phyloP scores from a whole-genome alignment of 2,888 invertebrate genomes.

The Clistopyga incitator region DNA sequence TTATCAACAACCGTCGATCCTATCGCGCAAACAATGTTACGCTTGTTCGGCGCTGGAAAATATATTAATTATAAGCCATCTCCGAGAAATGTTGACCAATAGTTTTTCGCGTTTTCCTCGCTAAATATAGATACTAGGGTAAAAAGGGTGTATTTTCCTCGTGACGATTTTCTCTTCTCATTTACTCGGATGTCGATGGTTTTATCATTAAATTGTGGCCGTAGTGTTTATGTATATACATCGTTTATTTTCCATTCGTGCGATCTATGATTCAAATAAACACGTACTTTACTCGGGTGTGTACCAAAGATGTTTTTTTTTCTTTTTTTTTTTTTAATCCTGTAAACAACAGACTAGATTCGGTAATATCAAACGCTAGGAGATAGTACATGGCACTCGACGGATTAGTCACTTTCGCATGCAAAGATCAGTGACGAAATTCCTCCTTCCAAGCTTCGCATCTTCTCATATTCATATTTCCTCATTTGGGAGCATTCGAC shows the following conservation, averaged over 20 bases:
- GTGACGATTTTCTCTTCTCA: too few species aligned
- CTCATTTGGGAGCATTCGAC: conserved; percentile 12
- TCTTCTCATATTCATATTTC: conserved; percentile 11
- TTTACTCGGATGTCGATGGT: too few species aligned
- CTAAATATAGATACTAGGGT: too few species aligned
- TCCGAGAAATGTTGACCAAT: too few species aligned
- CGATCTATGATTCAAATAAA: conserved; percentile 80
- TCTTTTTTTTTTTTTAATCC: conserved; percentile 49
- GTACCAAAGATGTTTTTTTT: conserved; percentile 75
- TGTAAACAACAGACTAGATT: conserved; percentile 75
- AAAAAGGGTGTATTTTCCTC: too few species aligned
- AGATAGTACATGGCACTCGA: conserved; percentile 73
- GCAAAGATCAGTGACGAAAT: conserved; percentile 48
- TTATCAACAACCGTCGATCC: too few species aligned
- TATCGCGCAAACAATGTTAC: too few species aligned
- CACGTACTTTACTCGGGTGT: conserved; percentile 76
- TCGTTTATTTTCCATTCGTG: conserved; percentile 79
- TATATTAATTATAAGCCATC: too few species aligned
- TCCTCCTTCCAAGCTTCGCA: conserved; percentile 6
- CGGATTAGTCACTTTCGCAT: conserved; percentile 60
- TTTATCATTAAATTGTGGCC: too few species aligned
- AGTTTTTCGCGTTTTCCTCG: too few species aligned
- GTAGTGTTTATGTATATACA: conserved; percentile 68
- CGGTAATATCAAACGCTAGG: conserved; percentile 79
- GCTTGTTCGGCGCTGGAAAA: too few species aligned